Evolutionary conservation across 2,797 vertebrate species (phyloP).

Genomic region (Fistularia tabacaria): DNA sequence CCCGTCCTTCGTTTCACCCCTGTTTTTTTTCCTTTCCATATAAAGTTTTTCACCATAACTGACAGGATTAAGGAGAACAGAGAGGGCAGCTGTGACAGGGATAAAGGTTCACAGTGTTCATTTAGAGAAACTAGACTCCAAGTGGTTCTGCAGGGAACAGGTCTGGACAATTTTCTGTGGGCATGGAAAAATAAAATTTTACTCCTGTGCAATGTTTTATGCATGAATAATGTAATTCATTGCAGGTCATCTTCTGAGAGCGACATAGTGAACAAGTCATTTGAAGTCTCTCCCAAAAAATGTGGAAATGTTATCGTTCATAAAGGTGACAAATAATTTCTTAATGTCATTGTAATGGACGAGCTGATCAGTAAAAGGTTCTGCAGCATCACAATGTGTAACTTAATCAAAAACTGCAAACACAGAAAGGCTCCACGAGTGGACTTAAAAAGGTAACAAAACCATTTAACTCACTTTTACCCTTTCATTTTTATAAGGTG

Average conservation of each 20-base stretch:
- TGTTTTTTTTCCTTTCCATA: slow-evolving; percentile 4
- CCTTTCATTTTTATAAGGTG: slow-evolving; percentile 30
- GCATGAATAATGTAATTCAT: not conserved
- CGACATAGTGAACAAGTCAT: slow-evolving; percentile 17
- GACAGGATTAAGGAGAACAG: slow-evolving; percentile 11
- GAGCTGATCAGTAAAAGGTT: slow-evolving; percentile 5
- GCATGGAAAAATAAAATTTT: slow-evolving; percentile 10
- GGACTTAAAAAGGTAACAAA: slow-evolving; percentile 30
- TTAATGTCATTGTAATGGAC: slow-evolving; percentile 19
- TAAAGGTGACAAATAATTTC: slow-evolving; percentile 23
- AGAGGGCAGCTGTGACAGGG: not conserved
- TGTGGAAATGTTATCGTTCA: slow-evolving; percentile 16
- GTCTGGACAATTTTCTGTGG: not conserved
- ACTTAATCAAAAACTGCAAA: slow-evolving; percentile 1
- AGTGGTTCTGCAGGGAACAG: slow-evolving; percentile 25
- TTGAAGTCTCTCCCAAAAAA: slow-evolving; percentile 9
- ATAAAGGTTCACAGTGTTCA: not conserved
- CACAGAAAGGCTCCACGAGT: slow-evolving; percentile 2
- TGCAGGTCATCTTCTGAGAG: slow-evolving; percentile 13
- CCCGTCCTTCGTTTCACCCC: slow-evolving; percentile 14
- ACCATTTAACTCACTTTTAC: slow-evolving; percentile 18
- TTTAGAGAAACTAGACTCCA: slow-evolving; percentile 21
- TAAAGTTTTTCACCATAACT: slow-evolving; percentile 18
- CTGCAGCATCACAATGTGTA: slow-evolving; percentile 4
- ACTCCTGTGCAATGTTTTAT: slow-evolving; percentile 13